These are phyloP conservation scores for Leptosomus discolor DNA, from an alignment of 2,113 vertebrate genomes.

Conservation along the genomic window DNA sequence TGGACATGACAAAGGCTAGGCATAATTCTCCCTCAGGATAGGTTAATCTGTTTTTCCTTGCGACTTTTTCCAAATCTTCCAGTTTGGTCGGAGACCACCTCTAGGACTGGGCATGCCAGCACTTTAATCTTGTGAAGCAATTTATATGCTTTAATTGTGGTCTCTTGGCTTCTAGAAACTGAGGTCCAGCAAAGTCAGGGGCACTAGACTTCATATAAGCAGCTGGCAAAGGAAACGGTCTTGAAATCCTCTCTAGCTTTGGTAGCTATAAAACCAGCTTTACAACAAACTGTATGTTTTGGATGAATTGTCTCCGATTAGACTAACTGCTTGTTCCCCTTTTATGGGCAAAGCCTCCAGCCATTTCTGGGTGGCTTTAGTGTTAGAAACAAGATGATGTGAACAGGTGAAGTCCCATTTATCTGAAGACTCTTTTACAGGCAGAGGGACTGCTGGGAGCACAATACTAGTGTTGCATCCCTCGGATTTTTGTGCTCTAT, in stretches of 20 bases:
- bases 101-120: background rate
- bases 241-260: background rate
- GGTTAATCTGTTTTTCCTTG: background rate
- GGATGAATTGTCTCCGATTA: slow-evolving; percentile 36
- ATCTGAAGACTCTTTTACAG: background rate
- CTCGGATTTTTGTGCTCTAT: background rate
- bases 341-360: background rate
- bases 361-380: background rate
- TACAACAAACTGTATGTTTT: background rate
- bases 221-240: background rate
- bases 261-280: background rate
- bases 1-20: background rate
- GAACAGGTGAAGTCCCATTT: background rate
- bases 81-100: background rate
- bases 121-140: background rate
- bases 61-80: background rate
- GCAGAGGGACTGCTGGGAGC: background rate
- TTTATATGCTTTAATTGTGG: background rate
- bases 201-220: background rate
- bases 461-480: background rate
- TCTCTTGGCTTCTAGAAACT: background rate
- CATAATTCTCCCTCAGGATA: background rate
- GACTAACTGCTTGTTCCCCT: background rate
- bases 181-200: background rate
- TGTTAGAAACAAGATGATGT: background rate